Conservation (phyloP, 2,888 invertebrate genomes). For the Odontomyia ornata region DNA sequence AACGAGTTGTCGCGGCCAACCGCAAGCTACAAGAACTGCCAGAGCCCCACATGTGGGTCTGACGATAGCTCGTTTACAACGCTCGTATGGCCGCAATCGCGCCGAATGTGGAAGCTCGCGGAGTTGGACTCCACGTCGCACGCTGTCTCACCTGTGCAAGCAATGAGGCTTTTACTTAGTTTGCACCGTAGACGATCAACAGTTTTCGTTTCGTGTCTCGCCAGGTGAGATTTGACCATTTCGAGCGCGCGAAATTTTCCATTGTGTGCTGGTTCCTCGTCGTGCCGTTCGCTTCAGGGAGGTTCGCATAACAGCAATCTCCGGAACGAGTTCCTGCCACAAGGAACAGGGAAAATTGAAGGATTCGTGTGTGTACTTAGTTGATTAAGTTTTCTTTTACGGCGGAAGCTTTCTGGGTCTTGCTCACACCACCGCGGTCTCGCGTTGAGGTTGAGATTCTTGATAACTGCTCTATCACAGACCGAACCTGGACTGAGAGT, state of each 20-base stretch:
- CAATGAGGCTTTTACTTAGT: slow-evolving; percentile 32
- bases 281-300: not conserved
- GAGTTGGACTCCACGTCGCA: slow-evolving; percentile 10
- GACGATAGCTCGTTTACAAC: not conserved
- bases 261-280: not conserved
- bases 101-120: slow-evolving; percentile 28
- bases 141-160: slow-evolving; percentile 34
- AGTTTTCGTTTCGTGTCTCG: slow-evolving; percentile 37
- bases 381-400: not conserved
- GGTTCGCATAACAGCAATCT: not conserved
- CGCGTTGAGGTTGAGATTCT: too few species aligned
- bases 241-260: slow-evolving; percentile 22
- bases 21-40: not conserved
- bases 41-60: slow-evolving; percentile 15
- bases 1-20: slow-evolving; percentile 1
- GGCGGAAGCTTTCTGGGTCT: not conserved
- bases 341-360: not conserved
- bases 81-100: not conserved
- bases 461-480: too few species aligned
- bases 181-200: slow-evolving; percentile 23
- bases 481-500: too few species aligned
- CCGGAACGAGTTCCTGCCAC: not conserved
- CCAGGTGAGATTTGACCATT: slow-evolving; percentile 42
- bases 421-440: too few species aligned
- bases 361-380: slow-evolving; percentile 3